Percentiles rank a stretch among this genome's conserved stretches.
Conservation (phyloP, 2,113 vertebrate species). For the Edolisoma coerulescens region DNA sequence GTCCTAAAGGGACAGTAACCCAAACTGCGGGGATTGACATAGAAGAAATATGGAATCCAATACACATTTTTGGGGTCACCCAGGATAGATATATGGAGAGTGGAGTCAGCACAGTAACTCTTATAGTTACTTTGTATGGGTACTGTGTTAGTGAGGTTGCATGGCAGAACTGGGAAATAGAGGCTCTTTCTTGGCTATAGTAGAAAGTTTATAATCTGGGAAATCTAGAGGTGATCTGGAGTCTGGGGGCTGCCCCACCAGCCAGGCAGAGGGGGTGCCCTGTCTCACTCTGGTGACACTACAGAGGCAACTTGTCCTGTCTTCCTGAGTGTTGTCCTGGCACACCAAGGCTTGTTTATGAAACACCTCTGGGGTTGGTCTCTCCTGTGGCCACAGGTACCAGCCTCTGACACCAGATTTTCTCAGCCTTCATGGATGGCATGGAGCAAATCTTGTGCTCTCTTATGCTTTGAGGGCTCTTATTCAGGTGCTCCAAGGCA, state of each 20-base stretch:
- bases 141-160: neutral
- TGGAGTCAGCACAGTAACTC: neutral
- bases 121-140: neutral
- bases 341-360: neutral
- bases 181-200: neutral
- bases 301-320: neutral
- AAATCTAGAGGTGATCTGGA: neutral
- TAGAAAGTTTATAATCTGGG: neutral
- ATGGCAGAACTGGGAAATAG: neutral
- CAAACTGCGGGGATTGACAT: neutral
- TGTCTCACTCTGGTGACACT: neutral
- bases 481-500: neutral
- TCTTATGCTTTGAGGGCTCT: neutral
- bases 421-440: neutral
- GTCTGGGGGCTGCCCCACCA: neutral
- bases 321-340: neutral
- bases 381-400: neutral
- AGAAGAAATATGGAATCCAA: neutral
- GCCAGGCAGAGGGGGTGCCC: too few relatives aligned
- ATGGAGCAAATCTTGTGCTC: neutral
- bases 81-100: neutral
- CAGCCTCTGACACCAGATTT: neutral
- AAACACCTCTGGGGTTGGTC: neutral
- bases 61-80: neutral
- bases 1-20: neutral